Percentiles rank a stretch among this genome's conserved stretches.
Evolutionary conservation across 2,888 invertebrate genomes (phyloP).

Genomic region (Eretmocerus hayati): DNA sequence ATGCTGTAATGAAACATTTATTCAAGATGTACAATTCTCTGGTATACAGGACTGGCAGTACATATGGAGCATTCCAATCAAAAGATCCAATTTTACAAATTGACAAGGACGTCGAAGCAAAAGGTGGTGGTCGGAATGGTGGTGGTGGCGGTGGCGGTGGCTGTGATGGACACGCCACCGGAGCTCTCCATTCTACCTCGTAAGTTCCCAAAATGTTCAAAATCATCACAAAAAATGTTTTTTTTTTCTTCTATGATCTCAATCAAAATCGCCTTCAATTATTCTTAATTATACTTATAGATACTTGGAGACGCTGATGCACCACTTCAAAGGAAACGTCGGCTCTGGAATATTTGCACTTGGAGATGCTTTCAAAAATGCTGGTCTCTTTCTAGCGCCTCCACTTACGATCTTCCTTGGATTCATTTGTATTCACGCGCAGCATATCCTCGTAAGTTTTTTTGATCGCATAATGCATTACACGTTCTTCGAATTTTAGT

Average conservation of each 20-base stretch:
- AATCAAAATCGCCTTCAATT: too few species aligned
- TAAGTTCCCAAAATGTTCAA: conserved; percentile 50
- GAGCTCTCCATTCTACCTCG: conserved; percentile 61
- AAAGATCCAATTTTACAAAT: conserved; percentile 50
- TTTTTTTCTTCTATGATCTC: too few species aligned
- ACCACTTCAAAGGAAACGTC: conserved; percentile 90
- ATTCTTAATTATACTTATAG: too few species aligned
- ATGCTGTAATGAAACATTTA: too few species aligned
- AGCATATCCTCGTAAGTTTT: conserved; percentile 81
- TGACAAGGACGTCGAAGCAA: conserved; percentile 41
- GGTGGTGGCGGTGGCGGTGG: too few species aligned
- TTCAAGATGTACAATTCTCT: too few species aligned
- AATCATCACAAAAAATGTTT: too few species aligned
- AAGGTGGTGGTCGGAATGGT: conserved; percentile 29
- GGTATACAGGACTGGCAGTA: conserved; percentile 30
- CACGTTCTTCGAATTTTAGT: too few species aligned
- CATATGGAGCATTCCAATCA: conserved; percentile 49
- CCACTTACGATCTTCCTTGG: conserved; percentile 73
- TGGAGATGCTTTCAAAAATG: conserved; percentile 90
- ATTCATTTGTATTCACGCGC: conserved; percentile 82
- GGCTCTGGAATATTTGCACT: conserved; percentile 94
- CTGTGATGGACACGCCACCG: conserved; percentile 47
- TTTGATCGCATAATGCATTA: background rate
- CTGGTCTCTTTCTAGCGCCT: conserved; percentile 79
- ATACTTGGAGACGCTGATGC: conserved; percentile 81